Base-by-base conservation (phyloP, 2,888 invertebrate species). In the Thelaira solivaga region DNA sequence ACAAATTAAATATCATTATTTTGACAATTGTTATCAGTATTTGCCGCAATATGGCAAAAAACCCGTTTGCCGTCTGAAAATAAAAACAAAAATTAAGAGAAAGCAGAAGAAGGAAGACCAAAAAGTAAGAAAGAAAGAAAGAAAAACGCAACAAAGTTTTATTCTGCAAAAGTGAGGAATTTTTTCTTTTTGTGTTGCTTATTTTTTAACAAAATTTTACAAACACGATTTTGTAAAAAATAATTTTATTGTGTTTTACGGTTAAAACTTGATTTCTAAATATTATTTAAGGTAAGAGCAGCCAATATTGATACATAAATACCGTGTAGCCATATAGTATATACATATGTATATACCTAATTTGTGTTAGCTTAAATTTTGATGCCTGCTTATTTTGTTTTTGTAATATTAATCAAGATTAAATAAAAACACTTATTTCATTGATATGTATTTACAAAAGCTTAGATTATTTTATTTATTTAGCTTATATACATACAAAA, bases 121-220 rank as follows among this genome's bases (percentile, higher is more conserved):
- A 57, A 57, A 49, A 71, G 67, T 62, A 57, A 53, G 43, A 49
- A 76, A 34, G 61, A 47, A 22, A 18, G 11, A 18, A 20, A 55
- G 2, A 18, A 64, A 20, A 47, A 45, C 10, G 4, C n/a, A 18
- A 53, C 51, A 47, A 39, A 67, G 53, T 53, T 13, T n/a, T 29
- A 26, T 51, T 43, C 49, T 57, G 43, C 49, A 26, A 45, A 65
- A 72, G 45, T 64, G 53, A 20, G 8, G 18, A 75, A 53, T 43
- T 71, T 74, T 41, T 76, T 68, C 59, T n/a, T 68, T 76, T 76
- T 68, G 57, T 72, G 64, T 47, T 31, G 39, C 49, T 51, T 65
- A 73, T 73, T 76, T 62, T 64, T 57, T 41, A 62, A 59, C 49
- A 51, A 62, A 68, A 51, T 69, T 73, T 68, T 45, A 39, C 24